phyloP scores from a whole-genome alignment of 2,113 vertebrate species.

The Antigone vipio region DNA sequence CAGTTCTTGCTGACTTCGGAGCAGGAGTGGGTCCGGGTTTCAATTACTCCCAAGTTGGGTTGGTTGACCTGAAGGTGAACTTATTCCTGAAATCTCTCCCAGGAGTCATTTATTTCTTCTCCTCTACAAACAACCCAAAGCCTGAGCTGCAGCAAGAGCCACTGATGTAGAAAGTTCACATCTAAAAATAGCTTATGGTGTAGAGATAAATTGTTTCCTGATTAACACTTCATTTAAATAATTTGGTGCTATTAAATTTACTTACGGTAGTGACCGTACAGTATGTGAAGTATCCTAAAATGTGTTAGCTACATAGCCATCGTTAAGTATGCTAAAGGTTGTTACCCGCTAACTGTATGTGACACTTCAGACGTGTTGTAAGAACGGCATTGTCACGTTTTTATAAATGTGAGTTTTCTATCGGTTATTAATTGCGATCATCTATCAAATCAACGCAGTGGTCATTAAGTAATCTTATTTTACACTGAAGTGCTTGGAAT shows the following conservation, averaged over 20 bases:
- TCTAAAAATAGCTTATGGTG: conserved; percentile 51
- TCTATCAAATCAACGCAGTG: background rate
- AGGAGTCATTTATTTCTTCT: conserved; percentile 34
- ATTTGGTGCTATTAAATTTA: conserved; percentile 39
- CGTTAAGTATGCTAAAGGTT: background rate
- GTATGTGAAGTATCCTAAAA: conserved; percentile 36
- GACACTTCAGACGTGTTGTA: background rate
- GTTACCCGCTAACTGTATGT: conserved; percentile 25
- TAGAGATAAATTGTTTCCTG: conserved; percentile 46
- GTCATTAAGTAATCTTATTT: background rate
- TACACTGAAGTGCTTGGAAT: background rate
- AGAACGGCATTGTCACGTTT: background rate
- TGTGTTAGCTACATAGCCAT: background rate
- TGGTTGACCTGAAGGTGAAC: conserved; percentile 41
- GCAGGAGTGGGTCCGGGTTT: background rate
- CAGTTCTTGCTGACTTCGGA: background rate
- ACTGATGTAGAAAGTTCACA: conserved; percentile 50
- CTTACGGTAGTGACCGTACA: background rate
- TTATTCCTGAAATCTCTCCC: background rate
- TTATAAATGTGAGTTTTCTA: background rate
- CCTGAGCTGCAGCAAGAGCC: background rate
- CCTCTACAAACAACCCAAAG: conserved; percentile 44
- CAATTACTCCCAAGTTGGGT: background rate
- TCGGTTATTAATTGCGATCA: conserved; percentile 18
- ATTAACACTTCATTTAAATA: conserved; percentile 58